phyloP scores from a whole-genome alignment of 2,888 invertebrate species.

The Archaeoteleia sp. region DNA sequence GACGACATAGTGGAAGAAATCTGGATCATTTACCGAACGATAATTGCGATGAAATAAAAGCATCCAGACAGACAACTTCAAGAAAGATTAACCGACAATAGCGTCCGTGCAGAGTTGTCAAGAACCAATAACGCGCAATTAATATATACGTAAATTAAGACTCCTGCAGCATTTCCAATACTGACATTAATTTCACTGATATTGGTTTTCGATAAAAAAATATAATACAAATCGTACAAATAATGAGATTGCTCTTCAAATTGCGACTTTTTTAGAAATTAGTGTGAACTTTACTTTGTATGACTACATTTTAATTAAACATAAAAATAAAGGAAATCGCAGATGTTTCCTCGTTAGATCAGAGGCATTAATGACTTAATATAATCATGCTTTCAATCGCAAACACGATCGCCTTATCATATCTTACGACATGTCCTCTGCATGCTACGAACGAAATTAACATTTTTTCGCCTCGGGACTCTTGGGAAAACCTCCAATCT shows the following conservation, averaged over 20 bases:
- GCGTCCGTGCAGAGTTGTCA: conserved; percentile 10
- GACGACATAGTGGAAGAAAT: conserved; percentile 23
- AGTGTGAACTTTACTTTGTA: no score
- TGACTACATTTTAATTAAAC: background rate
- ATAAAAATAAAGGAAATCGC: no score
- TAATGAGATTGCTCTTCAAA: conserved; percentile 1
- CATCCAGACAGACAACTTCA: conserved; percentile 16
- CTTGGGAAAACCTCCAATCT: conserved; percentile 8
- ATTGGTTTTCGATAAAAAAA: conserved; percentile 3
- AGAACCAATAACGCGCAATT: conserved; percentile 21
- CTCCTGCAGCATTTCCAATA: conserved; percentile 14
- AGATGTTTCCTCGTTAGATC: conserved; percentile 30
- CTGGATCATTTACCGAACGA: conserved; percentile 32
- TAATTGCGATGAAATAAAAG: conserved; percentile 35
- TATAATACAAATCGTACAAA: conserved; percentile 9
- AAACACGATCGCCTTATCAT: conserved; percentile 26
- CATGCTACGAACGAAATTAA: conserved; percentile 13
- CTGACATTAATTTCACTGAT: conserved; percentile 14
- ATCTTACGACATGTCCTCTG: conserved; percentile 13
- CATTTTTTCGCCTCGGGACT: conserved; percentile 21
- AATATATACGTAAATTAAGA: conserved; percentile 27
- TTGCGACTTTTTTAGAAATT: no score
- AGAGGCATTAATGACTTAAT: conserved; percentile 26
- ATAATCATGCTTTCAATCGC: conserved; percentile 25
- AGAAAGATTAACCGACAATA: conserved; percentile 29